phyloP scores from a whole-genome alignment of 1,140 invertebrate species.

The Zaprionus vittiger region DNA sequence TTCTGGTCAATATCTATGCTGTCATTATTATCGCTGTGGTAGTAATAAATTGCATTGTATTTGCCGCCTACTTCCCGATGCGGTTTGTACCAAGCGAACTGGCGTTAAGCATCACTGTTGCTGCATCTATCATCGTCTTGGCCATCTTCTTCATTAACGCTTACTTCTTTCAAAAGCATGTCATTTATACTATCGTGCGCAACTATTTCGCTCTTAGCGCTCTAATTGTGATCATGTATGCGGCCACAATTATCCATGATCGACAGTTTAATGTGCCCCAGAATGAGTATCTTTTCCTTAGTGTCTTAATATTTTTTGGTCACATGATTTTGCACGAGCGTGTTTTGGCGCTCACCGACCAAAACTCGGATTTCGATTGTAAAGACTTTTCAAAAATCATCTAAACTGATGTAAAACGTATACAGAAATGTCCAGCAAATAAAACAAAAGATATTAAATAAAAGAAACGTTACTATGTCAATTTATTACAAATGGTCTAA shows the following conservation, averaged over 20 bases:
- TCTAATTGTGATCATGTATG: constrained; percentile 61
- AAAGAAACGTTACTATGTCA: too few species aligned
- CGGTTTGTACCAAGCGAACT: constrained; percentile 62
- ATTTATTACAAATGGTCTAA: too few species aligned
- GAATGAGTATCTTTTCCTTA: constrained; percentile 63
- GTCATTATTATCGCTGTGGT: constrained; percentile 44
- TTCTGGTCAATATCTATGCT: constrained; percentile 57
- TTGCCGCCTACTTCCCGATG: constrained; percentile 71
- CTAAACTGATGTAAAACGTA: too few species aligned
- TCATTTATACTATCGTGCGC: constrained; percentile 22
- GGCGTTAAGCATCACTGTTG: constrained; percentile 54
- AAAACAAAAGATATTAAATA: too few species aligned
- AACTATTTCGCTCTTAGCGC: constrained; percentile 59
- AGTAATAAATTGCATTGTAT: constrained; percentile 46
- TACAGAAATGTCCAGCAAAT: neutral
- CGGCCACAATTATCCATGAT: constrained; percentile 70
- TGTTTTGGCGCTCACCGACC: constrained; percentile 33
- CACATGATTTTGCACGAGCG: constrained; percentile 69
- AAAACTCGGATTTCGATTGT: neutral
- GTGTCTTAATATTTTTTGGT: constrained; percentile 60
- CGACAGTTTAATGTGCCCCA: constrained; percentile 71
- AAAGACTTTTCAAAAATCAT: neutral
- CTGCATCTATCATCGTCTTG: constrained; percentile 50
- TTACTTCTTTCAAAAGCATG: neutral
- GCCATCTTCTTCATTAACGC: constrained; percentile 55